Evolutionary conservation across 2,888 invertebrate genomes (phyloP).

Genomic region (Steinernema hermaphroditum): DNA sequence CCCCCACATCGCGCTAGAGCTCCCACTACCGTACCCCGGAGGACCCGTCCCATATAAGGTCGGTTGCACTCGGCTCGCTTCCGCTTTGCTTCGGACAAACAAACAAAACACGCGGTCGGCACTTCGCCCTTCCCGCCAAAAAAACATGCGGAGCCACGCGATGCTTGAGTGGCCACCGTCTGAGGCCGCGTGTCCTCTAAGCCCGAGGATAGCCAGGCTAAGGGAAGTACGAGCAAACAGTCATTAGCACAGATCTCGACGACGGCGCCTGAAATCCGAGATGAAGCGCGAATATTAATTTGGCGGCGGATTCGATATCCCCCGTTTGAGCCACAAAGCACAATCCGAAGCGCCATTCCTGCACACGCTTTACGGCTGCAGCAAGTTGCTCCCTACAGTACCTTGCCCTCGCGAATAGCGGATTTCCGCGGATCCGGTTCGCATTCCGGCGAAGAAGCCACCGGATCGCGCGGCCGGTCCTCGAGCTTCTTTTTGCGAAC

Average conservation of each 20-base stretch:
- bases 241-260: conserved; percentile 13
- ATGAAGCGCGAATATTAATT: too few relatives aligned
- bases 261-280: neutral
- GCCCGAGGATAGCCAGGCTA: neutral
- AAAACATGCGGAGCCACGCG: neutral
- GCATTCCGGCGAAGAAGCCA: too few relatives aligned
- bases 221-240: neutral
- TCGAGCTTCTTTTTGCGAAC: neutral
- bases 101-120: neutral
- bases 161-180: neutral
- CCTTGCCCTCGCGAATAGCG: neutral
- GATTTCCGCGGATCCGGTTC: conserved; percentile 8
- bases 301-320: too few relatives aligned
- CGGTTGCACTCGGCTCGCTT: conserved; percentile 2
- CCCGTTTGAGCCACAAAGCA: too few relatives aligned
- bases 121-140: neutral
- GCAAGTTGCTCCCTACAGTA: neutral
- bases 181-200: too few relatives aligned
- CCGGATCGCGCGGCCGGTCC: too few relatives aligned
- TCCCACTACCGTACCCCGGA: neutral
- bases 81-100: neutral
- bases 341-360: too few relatives aligned
- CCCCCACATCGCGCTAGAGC: neutral
- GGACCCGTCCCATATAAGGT: neutral
- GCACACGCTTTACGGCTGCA: too few relatives aligned